Base-by-base conservation (phyloP, 1,140 invertebrate genomes). In the Lepidurus arcticus region DNA sequence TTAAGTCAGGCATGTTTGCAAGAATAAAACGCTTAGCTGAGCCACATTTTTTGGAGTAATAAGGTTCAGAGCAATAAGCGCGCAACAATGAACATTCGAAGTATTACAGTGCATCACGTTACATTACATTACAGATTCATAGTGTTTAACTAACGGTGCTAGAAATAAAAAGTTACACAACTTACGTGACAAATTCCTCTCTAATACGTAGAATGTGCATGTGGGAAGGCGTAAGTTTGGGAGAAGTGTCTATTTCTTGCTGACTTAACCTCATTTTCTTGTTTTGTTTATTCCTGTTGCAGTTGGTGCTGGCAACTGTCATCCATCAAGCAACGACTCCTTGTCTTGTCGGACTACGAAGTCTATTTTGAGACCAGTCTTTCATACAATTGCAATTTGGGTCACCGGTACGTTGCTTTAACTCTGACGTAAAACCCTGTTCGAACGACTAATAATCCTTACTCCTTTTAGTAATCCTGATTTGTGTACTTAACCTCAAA, bases 261-360 rank as follows among this genome's bases (percentile, higher is more conserved):
- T 21, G 53, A 21, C 13, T 21, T 65, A 65, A 65, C 53, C 53
- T 65, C 53, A 13, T 65, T 34, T 65, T 65, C 53, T 65, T 65
- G 53, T 65, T 34, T 65, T 65, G 53, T 65, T 65, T 65, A 65
- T 65, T 65, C n/a, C 53, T n/a, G 53, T 65, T 65, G 53, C 53
- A 65, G 53, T 65, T 65, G 53, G 53, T 65, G 53, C 53, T 65
- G 53, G 53, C 53, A 65, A 65, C 53, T 21, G 8, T 65, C 53
- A 65, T 65, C 53, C 53, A 65, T 65, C 53, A 65, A 65, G 53
- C 21, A 65, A 65, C 53, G 21, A n/a, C 53, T 13, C 53, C 53
- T 65, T 65, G 53, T 65, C 53, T 65, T 21, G 53, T 65, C 21
- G 8, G 16, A 13, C 53, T 21, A 21, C 16, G 53, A 21, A n/a